phyloP scores from a whole-genome alignment of 1,140 invertebrate species.

The Drosophila leontia region DNA sequence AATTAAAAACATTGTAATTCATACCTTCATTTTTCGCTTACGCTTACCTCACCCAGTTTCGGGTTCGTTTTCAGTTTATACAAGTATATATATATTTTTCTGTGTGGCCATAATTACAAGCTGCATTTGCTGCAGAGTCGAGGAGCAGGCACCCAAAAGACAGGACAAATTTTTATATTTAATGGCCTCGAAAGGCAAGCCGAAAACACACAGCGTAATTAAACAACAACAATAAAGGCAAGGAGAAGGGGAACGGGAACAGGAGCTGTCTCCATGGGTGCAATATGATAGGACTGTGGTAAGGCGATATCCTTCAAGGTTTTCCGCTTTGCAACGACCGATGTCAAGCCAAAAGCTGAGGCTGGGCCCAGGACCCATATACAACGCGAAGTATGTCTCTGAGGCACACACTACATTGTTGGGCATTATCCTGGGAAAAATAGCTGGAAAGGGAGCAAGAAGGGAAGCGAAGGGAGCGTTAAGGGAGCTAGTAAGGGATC shows the following conservation, averaged over 20 bases:
- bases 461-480: background rate
- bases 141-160: slow-evolving; percentile 5
- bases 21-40: slow-evolving; percentile 35
- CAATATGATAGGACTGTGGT: slow-evolving; percentile 66
- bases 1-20: slow-evolving; percentile 49
- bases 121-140: slow-evolving; percentile 50
- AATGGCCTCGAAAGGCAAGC: slow-evolving; percentile 39
- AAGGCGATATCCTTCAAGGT: slow-evolving; percentile 79
- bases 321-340: slow-evolving; percentile 69
- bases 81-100: background rate
- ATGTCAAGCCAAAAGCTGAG: slow-evolving; percentile 29
- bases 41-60: slow-evolving; percentile 43
- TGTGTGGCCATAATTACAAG: slow-evolving; percentile 54
- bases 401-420: slow-evolving; percentile 24
- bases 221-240: slow-evolving; percentile 57
- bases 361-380: slow-evolving; percentile 14
- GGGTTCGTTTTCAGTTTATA: slow-evolving; percentile 33
- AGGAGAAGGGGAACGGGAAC: background rate
- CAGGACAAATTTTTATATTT: slow-evolving; percentile 50
- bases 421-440: slow-evolving; percentile 38
- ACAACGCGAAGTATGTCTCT: slow-evolving; percentile 23
- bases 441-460: background rate
- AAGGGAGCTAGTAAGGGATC: background rate
- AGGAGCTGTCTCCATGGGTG: slow-evolving; percentile 59
- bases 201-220: slow-evolving; percentile 64